Conservation (phyloP, 2,797 vertebrate genomes). For the Tangara arthus region DNA sequence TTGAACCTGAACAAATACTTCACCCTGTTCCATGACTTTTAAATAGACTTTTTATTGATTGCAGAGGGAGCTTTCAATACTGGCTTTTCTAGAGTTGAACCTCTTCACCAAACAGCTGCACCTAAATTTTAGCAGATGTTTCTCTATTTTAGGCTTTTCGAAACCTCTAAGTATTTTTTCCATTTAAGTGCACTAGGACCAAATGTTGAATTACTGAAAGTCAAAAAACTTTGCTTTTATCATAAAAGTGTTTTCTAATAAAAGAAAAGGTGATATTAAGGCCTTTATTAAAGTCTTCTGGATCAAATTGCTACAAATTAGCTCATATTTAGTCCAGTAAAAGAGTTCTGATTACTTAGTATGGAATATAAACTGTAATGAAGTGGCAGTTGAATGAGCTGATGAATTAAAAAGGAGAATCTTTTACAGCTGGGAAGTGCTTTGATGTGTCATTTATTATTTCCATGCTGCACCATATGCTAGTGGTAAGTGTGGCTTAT, state of each 20-base stretch:
- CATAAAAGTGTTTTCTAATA: neutral
- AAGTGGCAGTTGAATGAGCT: neutral
- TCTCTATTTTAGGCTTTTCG: neutral
- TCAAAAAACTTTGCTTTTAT: neutral
- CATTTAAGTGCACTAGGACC: neutral
- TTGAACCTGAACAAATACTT: slow-evolving; percentile 19
- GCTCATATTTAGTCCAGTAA: neutral
- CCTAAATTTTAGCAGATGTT: slow-evolving; percentile 37
- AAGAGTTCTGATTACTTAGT: slow-evolving; percentile 9
- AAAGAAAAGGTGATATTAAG: neutral
- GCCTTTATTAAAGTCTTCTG: neutral
- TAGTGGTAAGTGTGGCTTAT: neutral
- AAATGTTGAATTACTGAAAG: neutral
- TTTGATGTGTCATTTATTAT: slow-evolving; percentile 24
- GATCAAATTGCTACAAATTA: slow-evolving; percentile 23
- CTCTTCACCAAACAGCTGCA: slow-evolving; percentile 27
- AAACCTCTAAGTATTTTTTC: slow-evolving; percentile 4
- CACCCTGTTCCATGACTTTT: neutral
- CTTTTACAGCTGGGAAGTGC: slow-evolving; percentile 19
- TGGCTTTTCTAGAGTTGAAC: neutral
- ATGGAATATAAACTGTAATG: neutral
- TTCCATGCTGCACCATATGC: neutral
- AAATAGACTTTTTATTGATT: neutral
- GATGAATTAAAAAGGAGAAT: neutral
- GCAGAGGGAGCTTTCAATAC: slow-evolving; percentile 4